Evolutionary conservation across 2,113 vertebrate genomes (phyloP), one percentile per base, ranked within the genome.

Genomic region (Stomatorhinus ivindoensis): DNA sequence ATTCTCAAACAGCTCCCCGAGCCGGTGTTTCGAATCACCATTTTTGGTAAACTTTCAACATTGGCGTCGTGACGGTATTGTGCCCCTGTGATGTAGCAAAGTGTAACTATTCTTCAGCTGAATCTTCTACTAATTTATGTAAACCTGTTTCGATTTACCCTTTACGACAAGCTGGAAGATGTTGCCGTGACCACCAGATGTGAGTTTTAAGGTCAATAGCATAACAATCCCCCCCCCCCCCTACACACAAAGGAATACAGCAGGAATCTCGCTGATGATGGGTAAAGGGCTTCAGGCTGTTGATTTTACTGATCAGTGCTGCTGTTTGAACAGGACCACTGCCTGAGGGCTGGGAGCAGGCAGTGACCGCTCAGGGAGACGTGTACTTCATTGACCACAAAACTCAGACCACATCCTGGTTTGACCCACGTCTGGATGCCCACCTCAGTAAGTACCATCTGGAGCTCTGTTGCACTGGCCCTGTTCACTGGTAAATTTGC

Each of bases 311-410:
- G 69, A 90, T 87, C 90, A 90, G 88, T 27, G n/a, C 61, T 93
- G 88, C 90, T 91, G 88, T 91, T 91, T 92, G 89, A 92, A 93
- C 92, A 94, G 93, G 92, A 87, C 91, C 92, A 69, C 89, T 94
- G 88, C 93, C 93, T n/a, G 90, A 91, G 69, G 93, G 90, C 89
- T 94, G 93, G 93, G 93, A 93, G 89, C 90, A 92, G 91, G 91
- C 93, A 61, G 88, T 92, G 87, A 94, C 90, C 46, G 39, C 92
- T 91, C 91, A 93, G 92, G 92, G 93, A 92, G 94, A 94, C 91
- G 92, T 86, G 19, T 93, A 93, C 91, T 93, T 93, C 92, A 94
- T 93, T 92, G 92, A 93, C 92, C 93, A 94, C 92, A 94, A 93
- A 93, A 91, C 91, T 89, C 91, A 94, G 86, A 91, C 90, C 90